Base-by-base conservation (phyloP, 92 coral and sea anemone genomes). In the Bergia sp. region DNA sequence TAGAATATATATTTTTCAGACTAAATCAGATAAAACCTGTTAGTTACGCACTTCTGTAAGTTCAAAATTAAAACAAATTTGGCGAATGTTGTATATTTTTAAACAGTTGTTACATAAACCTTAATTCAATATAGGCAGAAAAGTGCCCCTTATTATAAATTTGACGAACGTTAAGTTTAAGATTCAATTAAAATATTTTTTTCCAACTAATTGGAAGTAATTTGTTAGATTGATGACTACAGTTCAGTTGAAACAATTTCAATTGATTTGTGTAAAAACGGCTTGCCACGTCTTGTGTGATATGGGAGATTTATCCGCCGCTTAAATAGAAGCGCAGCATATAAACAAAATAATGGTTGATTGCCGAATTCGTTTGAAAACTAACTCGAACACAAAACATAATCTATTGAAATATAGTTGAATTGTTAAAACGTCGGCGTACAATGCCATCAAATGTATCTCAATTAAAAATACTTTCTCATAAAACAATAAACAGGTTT, bases 161-260 rank as follows among this genome's bases (percentile, higher is more conserved):
- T 49, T 85, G 73, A 73, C 20, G 40, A 85, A 77, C 42, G 20
- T 57, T 77, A 44, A 47, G 42, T 61, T 23, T 37, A 85, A 57
- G 66, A 8, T 61, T 61, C 29, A 61, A 18, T 61, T 61, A 3
- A 61, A 20, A 47, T 4, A 16, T 2, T 61, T 16, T 7, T 1
- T 61, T 61, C 20, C 69, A 13, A 18, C 69, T 61, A 18, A 61
- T 16, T 23, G 69, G 7, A 53, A 61, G 69, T 8, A 61, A 21
- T 4, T 2, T 1, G 69, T 61, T 16, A 61, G 4, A 61, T 23
- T 16, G 29, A 61, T 61, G 69, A 61, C n/a, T 61, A 3, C n/a
- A 61, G 29, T 61, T 21, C n/a, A 20, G 7, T 61, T 7, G 4
- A 61, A 61, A 20, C 0, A 61, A 3, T 0, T 61, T 18, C 69